Evolutionary conservation across 2,113 vertebrate genomes (phyloP).

Genomic region (Murina feae): DNA sequence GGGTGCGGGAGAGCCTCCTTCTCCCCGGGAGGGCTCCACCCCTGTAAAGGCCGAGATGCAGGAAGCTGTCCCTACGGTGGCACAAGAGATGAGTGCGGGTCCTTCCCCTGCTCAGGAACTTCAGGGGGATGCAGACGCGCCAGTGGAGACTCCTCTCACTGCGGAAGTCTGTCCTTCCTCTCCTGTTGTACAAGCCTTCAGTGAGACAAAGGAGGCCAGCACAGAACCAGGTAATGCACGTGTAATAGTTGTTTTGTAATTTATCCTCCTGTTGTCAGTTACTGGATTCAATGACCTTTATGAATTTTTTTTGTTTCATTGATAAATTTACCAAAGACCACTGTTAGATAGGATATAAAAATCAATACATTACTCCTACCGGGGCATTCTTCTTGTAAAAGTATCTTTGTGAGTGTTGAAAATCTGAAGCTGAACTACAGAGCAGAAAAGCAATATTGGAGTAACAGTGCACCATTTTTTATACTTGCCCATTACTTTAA

Average conservation of each 20-base stretch:
- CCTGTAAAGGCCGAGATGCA: conserved; percentile 42
- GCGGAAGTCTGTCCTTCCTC: neutral
- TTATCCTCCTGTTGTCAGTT: neutral
- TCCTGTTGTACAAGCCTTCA: neutral
- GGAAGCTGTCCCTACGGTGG: neutral
- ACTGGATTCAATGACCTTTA: neutral
- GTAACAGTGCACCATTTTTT: conserved; percentile 26
- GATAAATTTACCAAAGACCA: neutral
- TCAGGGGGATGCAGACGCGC: fast-evolving
- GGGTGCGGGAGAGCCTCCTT: neutral
- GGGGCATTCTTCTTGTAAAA: neutral
- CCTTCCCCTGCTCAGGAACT: neutral
- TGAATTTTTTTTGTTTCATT: neutral
- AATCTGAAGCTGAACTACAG: neutral
- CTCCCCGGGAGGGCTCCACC: neutral
- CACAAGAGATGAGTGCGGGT: neutral
- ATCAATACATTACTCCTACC: neutral
- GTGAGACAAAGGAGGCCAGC: neutral
- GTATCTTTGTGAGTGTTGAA: neutral
- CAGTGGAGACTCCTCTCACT: neutral
- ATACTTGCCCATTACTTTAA: neutral
- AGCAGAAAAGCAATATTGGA: neutral
- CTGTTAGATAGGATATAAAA: neutral
- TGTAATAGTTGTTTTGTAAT: neutral
- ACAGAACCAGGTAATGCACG: conserved; percentile 50